phyloP scores from a whole-genome alignment of 2,888 invertebrate genomes.

The Dryocosmus kuriphilus region DNA sequence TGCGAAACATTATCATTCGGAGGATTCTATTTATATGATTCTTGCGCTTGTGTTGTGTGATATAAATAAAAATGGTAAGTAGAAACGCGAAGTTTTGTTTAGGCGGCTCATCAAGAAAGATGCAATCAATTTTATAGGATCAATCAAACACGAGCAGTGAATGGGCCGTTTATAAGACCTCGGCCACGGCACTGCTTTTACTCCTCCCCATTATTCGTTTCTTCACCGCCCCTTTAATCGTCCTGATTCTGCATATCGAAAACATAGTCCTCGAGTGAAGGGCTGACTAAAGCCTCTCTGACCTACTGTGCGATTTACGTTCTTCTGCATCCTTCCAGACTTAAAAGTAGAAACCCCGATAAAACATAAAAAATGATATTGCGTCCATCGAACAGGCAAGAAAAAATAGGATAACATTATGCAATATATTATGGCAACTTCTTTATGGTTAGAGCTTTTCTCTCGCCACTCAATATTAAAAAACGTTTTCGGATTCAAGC shows the following conservation, averaged over 20 bases:
- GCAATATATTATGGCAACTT: too few species aligned
- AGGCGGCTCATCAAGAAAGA: not conserved
- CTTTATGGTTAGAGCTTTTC: too few species aligned
- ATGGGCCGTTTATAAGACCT: not conserved
- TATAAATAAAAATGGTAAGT: constrained; percentile 19
- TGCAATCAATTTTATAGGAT: not conserved
- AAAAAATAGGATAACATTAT: not conserved
- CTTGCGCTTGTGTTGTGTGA: not conserved
- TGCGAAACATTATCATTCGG: not conserved
- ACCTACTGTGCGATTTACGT: constrained; percentile 32
- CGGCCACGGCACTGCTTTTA: not conserved
- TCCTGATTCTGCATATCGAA: constrained; percentile 31
- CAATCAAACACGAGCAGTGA: not conserved
- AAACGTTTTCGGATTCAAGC: too few species aligned
- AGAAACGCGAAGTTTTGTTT: not conserved
- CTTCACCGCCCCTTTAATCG: not conserved
- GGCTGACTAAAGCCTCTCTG: constrained; percentile 22
- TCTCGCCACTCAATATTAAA: too few species aligned
- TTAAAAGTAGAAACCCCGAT: constrained; percentile 10
- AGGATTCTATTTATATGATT: constrained; percentile 5
- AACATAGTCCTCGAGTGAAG: constrained; percentile 25
- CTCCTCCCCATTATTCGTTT: too few species aligned
- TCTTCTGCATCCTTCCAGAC: constrained; percentile 15
- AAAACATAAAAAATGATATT: constrained; percentile 16
- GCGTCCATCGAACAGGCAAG: not conserved